phyloP scores from a whole-genome alignment of 2,797 vertebrate genomes.

The Macropodus opercularis region DNA sequence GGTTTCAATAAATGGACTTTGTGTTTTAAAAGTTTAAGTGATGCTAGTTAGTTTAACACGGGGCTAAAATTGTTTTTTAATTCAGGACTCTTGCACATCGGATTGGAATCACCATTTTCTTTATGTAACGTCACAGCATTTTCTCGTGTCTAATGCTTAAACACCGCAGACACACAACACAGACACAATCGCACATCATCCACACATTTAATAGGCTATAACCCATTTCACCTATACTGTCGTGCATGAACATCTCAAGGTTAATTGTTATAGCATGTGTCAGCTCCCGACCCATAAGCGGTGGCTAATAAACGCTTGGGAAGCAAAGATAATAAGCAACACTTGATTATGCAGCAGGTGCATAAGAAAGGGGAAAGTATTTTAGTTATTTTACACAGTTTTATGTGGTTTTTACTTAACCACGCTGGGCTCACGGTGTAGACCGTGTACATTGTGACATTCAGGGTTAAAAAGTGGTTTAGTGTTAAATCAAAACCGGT shows the following conservation, averaged over 20 bases:
- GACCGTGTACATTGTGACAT: too few relatives aligned
- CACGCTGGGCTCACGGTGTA: too few relatives aligned
- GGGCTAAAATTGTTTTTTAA: too few relatives aligned
- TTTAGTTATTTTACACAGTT: background rate
- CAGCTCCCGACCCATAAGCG: slow-evolving; percentile 14
- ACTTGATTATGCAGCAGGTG: background rate
- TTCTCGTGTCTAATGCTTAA: background rate
- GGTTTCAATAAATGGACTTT: too few relatives aligned
- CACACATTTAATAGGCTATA: background rate
- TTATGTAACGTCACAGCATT: background rate
- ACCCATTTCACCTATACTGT: slow-evolving; percentile 12
- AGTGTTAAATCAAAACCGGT: too few relatives aligned
- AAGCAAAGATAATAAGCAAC: slow-evolving; percentile 18
- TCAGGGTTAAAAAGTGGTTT: too few relatives aligned
- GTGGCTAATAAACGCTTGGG: slow-evolving; percentile 7
- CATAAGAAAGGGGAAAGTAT: background rate
- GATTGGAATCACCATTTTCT: too few relatives aligned
- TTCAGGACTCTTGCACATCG: too few relatives aligned
- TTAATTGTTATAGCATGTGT: slow-evolving; percentile 35
- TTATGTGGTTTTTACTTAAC: too few relatives aligned
- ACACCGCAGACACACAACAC: background rate
- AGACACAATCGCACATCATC: background rate
- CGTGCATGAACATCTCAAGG: slow-evolving; percentile 32
- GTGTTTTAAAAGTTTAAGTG: slow-evolving; percentile 36
- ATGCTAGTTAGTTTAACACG: slow-evolving; percentile 8